These are phyloP conservation scores for Anguilla anguilla DNA, from an alignment of 2,797 vertebrate genomes.

Conservation along the genomic window DNA sequence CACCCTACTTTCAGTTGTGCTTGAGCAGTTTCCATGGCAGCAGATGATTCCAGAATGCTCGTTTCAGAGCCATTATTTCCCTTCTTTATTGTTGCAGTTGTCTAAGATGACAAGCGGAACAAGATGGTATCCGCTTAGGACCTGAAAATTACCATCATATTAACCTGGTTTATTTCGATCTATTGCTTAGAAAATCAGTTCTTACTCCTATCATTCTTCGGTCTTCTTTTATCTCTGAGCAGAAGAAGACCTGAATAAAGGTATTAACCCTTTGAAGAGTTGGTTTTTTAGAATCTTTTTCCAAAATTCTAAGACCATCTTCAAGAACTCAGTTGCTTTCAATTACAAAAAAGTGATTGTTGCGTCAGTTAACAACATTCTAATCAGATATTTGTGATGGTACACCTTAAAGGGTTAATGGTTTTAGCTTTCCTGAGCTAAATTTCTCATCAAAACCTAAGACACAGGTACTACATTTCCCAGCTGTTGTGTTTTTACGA, in stretches of 20 bases:
- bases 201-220: neutral
- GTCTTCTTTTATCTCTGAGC: neutral
- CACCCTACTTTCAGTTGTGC: conserved; percentile 27
- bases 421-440: neutral
- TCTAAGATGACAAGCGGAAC: neutral
- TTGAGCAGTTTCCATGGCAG: conserved; percentile 52
- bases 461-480: neutral
- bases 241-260: neutral
- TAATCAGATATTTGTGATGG: too few relatives aligned
- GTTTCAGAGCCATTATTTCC: neutral
- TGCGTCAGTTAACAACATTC: too few relatives aligned
- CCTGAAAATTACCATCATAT: neutral
- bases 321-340: too few relatives aligned
- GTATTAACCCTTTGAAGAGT: neutral
- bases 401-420: neutral
- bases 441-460: neutral
- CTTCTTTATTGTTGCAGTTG: neutral
- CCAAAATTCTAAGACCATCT: too few relatives aligned
- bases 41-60: conserved; percentile 43
- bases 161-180: neutral
- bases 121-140: neutral
- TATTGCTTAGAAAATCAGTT: neutral
- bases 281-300: too few relatives aligned
- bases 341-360: too few relatives aligned
- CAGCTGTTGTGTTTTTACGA: neutral